Conservation (phyloP, 2,113 vertebrate genomes). For the Psilopogon haemacephalus region DNA sequence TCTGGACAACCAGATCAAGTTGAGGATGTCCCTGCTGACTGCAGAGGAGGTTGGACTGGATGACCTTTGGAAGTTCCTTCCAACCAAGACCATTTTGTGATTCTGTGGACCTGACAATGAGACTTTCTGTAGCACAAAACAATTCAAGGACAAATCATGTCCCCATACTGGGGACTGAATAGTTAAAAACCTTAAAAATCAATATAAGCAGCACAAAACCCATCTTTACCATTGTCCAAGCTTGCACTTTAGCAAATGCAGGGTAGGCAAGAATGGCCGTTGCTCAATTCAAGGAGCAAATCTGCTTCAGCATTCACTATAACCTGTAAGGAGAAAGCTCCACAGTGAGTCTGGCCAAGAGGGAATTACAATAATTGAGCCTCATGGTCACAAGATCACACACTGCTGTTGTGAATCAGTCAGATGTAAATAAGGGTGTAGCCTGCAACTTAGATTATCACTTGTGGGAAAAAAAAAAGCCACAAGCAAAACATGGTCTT, state of each 20-base stretch:
- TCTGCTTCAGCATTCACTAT: background rate
- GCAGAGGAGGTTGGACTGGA: no score
- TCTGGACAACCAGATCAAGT: no score
- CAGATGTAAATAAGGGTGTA: slow-evolving; percentile 29
- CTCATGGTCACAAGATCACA: slow-evolving; percentile 31
- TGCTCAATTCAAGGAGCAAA: background rate
- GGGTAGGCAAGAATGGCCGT: background rate
- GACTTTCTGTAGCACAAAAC: background rate
- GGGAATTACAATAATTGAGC: slow-evolving; percentile 1
- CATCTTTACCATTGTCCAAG: background rate
- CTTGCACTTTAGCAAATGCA: background rate
- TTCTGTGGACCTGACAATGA: background rate
- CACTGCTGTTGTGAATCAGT: slow-evolving; percentile 1
- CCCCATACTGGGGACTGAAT: background rate
- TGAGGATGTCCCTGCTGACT: no score
- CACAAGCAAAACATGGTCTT: background rate
- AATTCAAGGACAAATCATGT: background rate
- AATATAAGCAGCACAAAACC: background rate
- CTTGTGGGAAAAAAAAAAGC: background rate
- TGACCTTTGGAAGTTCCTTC: no score
- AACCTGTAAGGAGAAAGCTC: slow-evolving; percentile 17
- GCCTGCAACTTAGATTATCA: background rate
- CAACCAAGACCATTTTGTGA: no score
- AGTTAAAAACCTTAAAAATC: background rate
- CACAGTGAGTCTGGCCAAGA: background rate